Conservation (phyloP, 2,888 invertebrate genomes). For the Eupithecia abbreviata region DNA sequence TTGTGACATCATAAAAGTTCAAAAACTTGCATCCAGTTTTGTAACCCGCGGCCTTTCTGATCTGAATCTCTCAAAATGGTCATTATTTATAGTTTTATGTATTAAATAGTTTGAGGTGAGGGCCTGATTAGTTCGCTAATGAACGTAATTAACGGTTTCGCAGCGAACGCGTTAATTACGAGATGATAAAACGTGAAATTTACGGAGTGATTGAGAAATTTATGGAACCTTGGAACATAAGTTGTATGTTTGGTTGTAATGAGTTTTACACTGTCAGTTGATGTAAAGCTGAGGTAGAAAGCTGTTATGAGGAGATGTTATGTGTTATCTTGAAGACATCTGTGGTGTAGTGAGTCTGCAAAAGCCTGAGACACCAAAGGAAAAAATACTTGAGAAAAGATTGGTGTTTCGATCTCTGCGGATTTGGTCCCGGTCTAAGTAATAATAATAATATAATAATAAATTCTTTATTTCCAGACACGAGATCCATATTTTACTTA, state of each 20-base stretch:
- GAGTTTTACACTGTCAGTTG: neutral
- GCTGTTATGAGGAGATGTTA: neutral
- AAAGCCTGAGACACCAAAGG: neutral
- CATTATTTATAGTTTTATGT: conserved; percentile 25
- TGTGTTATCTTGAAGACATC: neutral
- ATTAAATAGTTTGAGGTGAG: neutral
- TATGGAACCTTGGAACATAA: neutral
- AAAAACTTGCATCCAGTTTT: neutral
- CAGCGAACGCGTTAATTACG: conserved; percentile 16
- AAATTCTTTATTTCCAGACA: no score
- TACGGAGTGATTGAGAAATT: conserved; percentile 7
- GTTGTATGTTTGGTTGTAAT: neutral
- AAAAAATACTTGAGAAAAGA: neutral
- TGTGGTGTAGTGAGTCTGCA: neutral
- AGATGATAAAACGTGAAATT: neutral
- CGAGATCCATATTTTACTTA: no score
- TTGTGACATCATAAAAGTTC: conserved; percentile 3
- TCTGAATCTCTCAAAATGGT: conserved; percentile 36
- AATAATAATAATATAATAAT: no score
- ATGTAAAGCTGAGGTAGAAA: neutral
- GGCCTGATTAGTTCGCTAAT: conserved; percentile 22
- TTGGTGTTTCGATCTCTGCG: neutral
- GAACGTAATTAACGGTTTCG: conserved; percentile 31
- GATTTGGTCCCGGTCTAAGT: neutral
- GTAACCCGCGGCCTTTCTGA: conserved; percentile 28